phyloP scores from a whole-genome alignment of 2,888 invertebrate genomes.

The Chalcis sispes region DNA sequence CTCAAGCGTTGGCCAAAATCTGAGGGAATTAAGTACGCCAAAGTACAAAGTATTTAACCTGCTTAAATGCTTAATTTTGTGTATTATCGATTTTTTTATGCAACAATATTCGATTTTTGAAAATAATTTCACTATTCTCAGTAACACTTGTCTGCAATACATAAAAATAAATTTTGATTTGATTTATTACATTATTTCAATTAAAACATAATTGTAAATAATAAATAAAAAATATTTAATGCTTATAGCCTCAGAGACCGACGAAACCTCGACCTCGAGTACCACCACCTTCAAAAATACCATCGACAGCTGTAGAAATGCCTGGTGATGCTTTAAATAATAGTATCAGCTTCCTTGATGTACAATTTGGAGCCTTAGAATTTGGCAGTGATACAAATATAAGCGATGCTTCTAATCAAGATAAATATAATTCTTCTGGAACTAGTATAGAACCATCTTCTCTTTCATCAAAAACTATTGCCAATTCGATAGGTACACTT shows the following conservation, averaged over 20 bases:
- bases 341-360: slow-evolving; percentile 88
- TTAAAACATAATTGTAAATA: no score
- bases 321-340: slow-evolving; percentile 89
- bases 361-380: slow-evolving; percentile 95
- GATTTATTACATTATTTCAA: no score
- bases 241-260: slow-evolving; percentile 70
- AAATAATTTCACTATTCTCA: no score
- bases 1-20: no score
- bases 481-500: slow-evolving; percentile 67
- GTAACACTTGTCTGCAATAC: no score
- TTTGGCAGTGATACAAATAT: slow-evolving; percentile 80
- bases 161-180: no score
- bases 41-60: no score
- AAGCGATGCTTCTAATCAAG: slow-evolving; percentile 75
- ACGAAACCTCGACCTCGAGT: slow-evolving; percentile 72
- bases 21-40: no score
- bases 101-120: no score
- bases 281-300: slow-evolving; percentile 83
- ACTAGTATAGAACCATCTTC: slow-evolving; percentile 68
- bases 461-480: slow-evolving; percentile 56
- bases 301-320: slow-evolving; percentile 96
- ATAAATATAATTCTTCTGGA: slow-evolving; percentile 75
- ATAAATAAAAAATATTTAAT: neutral
- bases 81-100: no score
- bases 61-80: no score